phyloP scores from a whole-genome alignment of 2,888 invertebrate species.

The Liopterus haemorrhoidalis region DNA sequence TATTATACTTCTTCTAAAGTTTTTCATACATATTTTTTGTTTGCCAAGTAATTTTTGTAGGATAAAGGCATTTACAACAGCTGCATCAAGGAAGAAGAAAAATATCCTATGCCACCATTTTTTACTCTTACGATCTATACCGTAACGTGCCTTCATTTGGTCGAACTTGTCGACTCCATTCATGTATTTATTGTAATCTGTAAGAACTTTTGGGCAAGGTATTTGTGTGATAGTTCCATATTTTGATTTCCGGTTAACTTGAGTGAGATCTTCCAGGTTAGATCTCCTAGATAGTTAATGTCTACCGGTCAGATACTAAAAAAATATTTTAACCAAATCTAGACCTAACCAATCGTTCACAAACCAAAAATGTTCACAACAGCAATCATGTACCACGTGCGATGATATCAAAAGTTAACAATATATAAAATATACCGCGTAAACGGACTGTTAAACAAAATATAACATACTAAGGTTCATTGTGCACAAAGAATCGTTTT shows the following conservation, averaged over 20 bases:
- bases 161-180: constrained; percentile 37
- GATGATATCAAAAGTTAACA: too few species aligned
- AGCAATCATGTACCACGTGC: too few species aligned
- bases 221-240: constrained; percentile 25
- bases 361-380: too few species aligned
- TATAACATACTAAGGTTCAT: too few species aligned
- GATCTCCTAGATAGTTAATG: too few species aligned
- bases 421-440: too few species aligned
- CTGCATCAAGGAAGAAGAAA: constrained; percentile 35
- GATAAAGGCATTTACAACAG: constrained; percentile 28
- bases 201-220: constrained; percentile 26
- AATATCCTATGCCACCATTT: constrained; percentile 38
- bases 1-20: constrained; percentile 23
- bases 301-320: too few species aligned
- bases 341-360: too few species aligned
- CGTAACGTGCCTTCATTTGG: constrained; percentile 34
- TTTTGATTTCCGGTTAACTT: constrained; percentile 27
- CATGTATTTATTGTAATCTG: constrained; percentile 35
- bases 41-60: constrained; percentile 26
- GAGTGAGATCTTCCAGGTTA: too few species aligned
- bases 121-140: constrained; percentile 35
- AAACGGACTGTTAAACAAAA: too few species aligned
- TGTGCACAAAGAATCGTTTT: too few species aligned
- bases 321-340: too few species aligned
- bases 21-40: constrained; percentile 17